phyloP scores from a whole-genome alignment of 2,113 vertebrate species.

The Butorides virescens region DNA sequence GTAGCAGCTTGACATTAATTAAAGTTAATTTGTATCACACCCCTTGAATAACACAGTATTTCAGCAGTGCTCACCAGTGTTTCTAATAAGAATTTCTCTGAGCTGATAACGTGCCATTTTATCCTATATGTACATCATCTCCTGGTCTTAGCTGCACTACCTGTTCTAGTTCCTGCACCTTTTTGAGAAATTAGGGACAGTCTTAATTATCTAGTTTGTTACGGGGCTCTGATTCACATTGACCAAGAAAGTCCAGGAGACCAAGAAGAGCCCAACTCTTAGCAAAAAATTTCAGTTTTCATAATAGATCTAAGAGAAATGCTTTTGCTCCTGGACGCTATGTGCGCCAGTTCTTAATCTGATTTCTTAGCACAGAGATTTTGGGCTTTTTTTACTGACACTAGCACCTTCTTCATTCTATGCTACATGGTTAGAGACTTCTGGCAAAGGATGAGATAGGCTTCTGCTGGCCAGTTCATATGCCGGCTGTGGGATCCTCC shows the following conservation, averaged over 20 bases:
- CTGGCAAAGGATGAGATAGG: neutral
- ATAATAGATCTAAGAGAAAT: neutral
- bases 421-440: neutral
- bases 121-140: neutral
- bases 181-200: neutral
- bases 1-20: neutral
- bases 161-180: neutral
- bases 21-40: neutral
- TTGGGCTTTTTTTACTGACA: neutral
- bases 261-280: neutral
- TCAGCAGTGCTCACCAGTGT: neutral
- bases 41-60: neutral
- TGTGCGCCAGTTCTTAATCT: neutral
- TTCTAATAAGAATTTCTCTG: neutral
- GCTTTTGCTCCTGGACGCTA: neutral
- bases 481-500: too few relatives aligned
- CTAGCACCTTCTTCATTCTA: neutral
- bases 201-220: neutral
- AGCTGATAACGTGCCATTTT: neutral
- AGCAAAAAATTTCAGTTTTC: neutral
- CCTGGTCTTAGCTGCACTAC: neutral
- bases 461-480: rapidly evolving
- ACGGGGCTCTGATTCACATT: neutral
- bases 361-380: neutral
- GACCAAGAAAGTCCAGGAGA: neutral